These are phyloP conservation scores for Bujurquina vittata DNA, from an alignment of 2,113 vertebrate genomes.

Conservation along the genomic window DNA sequence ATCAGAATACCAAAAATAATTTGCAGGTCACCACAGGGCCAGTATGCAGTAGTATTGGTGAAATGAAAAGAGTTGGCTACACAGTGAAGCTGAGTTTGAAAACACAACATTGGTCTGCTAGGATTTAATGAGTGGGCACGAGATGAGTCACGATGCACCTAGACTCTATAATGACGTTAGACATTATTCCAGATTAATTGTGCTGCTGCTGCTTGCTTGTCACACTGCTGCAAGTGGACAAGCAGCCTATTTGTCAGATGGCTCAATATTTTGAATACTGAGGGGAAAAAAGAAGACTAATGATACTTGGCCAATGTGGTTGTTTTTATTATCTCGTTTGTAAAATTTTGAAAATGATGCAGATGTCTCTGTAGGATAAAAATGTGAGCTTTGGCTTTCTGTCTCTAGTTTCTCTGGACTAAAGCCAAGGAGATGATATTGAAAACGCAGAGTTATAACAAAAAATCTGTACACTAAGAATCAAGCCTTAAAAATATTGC, in stretches of 20 bases:
- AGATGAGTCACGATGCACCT: slow-evolving; percentile 59
- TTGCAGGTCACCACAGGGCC: neutral
- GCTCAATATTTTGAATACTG: neutral
- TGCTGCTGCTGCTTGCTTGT: neutral
- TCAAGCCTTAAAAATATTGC: neutral
- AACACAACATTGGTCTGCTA: slow-evolving; percentile 17
- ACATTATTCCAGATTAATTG: slow-evolving; percentile 42
- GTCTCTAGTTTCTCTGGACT: neutral
- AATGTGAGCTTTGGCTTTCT: neutral
- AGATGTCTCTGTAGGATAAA: neutral
- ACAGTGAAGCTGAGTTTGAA: slow-evolving; percentile 49
- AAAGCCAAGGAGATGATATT: neutral
- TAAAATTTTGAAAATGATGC: neutral
- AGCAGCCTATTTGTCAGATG: neutral
- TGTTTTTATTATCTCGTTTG: neutral
- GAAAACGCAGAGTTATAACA: neutral
- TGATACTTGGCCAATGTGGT: neutral
- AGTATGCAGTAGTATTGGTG: neutral
- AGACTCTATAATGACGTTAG: slow-evolving; percentile 52
- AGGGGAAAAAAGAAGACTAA: neutral
- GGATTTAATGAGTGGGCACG: slow-evolving; percentile 55
- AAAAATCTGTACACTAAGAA: neutral
- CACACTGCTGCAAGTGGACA: neutral
- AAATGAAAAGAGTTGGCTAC: slow-evolving; percentile 10
- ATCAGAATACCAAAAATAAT: neutral